Evolutionary conservation across 2,888 invertebrate genomes (phyloP), one percentile per base, ranked within the genome.

Genomic region (Pomacea canaliculata): DNA sequence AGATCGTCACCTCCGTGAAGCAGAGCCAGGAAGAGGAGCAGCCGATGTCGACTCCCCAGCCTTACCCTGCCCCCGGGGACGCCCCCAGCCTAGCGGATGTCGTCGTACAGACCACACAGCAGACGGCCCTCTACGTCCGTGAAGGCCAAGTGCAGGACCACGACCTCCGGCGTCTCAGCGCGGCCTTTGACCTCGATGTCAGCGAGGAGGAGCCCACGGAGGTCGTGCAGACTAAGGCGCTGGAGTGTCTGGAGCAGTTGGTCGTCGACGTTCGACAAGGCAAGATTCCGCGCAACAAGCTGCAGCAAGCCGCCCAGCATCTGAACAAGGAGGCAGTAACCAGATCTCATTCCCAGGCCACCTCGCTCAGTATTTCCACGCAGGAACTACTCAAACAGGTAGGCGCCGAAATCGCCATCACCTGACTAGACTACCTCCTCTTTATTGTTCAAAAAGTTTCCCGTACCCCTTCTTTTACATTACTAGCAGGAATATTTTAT

Each of bases 61-160:
- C 16, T 10, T 56, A 13, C 10, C 51, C 51, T 16, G 23, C 63
- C 27, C n/a, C 63, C 10, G 27, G 63, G 10, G 63, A 63, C 63
- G 10, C 16, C 27, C 10, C 10, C 19, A 7, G 10, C 4, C n/a
- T 63, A 19, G 63, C 23, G 37, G 67, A 73, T 59, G 12, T 67
- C 16, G n/a, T 73, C 46, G 8, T 73, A 37, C 56, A 67, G 18
- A 59, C 73, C n/a, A 73, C 51, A 51, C 19, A 10, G 23, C 67
- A 67, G 46, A 59, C 59, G 19, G 8, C 56, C 16, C 1, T 8
- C 10, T 59, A n/a, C 59, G 1, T 73, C 19, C 66, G 59, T 51
- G 56, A 68, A n/a, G 67, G 37, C 5, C 56, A 13, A 2, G 67
- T 73, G 59, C 23, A 59, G 8, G 73, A 73, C 46, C 23, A 67